Conservation (phyloP, 2,113 vertebrate genomes). For the Turnix velox region DNA sequence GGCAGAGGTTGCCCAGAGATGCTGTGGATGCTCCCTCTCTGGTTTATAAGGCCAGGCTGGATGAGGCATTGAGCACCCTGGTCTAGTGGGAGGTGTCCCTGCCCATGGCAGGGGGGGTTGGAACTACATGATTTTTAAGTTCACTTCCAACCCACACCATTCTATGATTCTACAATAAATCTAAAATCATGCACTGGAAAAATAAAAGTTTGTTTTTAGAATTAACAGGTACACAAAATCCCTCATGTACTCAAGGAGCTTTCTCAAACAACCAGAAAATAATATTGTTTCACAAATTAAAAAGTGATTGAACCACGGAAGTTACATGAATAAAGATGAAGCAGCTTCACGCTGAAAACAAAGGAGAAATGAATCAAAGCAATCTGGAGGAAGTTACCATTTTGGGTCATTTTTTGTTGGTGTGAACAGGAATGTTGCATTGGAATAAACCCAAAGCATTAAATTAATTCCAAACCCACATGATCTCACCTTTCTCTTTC, state of each 20-base stretch:
- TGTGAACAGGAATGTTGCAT: not conserved
- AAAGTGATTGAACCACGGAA: not conserved
- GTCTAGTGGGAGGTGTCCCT: no score
- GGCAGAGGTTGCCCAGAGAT: no score
- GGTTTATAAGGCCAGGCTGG: no score
- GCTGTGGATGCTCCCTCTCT: no score
- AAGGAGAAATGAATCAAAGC: not conserved
- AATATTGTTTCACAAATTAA: not conserved
- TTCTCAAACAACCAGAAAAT: not conserved
- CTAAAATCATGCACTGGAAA: not conserved
- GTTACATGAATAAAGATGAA: not conserved
- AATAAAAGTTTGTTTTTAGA: not conserved
- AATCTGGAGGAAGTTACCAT: not conserved
- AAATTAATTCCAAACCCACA: not conserved
- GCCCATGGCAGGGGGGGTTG: no score
- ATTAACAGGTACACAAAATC: not conserved
- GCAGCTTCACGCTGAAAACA: not conserved
- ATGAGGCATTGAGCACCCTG: no score
- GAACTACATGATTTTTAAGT: no score
- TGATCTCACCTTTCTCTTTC: not conserved
- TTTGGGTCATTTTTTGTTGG: not conserved
- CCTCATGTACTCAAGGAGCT: not conserved
- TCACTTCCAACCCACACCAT: no score
- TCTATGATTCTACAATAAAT: not conserved
- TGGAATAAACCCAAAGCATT: not conserved